Percentiles rank a stretch among this genome's conserved stretches.
Evolutionary conservation across 2,113 vertebrate species (phyloP).

Genomic region (Empidonax traillii): DNA sequence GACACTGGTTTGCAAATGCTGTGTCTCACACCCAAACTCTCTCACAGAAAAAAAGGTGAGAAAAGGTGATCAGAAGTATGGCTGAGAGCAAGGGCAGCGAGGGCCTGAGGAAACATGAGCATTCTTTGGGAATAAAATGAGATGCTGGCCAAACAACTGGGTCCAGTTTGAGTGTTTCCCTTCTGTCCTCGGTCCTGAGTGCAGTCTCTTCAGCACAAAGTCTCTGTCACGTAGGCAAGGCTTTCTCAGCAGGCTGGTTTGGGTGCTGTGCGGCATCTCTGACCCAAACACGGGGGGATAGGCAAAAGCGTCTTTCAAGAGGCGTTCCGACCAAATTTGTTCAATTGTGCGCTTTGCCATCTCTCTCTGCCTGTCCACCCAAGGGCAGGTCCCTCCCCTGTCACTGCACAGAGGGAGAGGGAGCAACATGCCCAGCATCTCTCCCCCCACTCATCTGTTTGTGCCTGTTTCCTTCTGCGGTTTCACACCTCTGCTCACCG

Average conservation of each 20-base stretch:
- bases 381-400: background rate
- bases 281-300: rapidly evolving
- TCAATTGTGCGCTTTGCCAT: rapidly evolving
- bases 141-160: background rate
- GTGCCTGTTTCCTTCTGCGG: background rate
- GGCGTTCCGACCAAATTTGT: background rate
- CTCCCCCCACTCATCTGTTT: background rate
- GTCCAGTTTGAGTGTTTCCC: background rate
- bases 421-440: background rate
- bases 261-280: rapidly evolving
- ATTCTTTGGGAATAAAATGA: background rate
- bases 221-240: rapidly evolving
- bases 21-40: background rate
- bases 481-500: constrained; percentile 4
- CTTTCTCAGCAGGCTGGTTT: background rate
- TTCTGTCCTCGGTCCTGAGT: rapidly evolving
- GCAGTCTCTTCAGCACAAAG: background rate
- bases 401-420: background rate
- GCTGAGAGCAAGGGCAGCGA: background rate
- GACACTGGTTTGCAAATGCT: background rate
- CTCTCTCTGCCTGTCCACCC: background rate
- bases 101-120: background rate
- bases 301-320: background rate
- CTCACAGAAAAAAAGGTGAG: background rate
- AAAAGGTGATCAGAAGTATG: rapidly evolving